Percentiles rank a stretch among this genome's conserved stretches.
phyloP scores from a whole-genome alignment of 2,797 vertebrate species.

The Meda fulgida region DNA sequence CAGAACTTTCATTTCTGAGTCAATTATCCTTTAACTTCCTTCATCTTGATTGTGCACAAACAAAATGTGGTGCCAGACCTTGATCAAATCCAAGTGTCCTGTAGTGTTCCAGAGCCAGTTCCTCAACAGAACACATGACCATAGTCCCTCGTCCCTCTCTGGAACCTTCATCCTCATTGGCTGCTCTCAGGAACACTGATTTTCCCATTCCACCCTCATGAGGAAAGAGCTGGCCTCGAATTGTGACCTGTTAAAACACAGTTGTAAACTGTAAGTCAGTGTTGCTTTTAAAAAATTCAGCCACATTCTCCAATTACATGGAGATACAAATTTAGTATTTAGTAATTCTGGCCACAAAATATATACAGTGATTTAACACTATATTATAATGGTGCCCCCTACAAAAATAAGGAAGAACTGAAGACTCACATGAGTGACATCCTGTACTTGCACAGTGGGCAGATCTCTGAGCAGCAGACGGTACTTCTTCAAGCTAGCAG shows the following conservation, averaged over 20 bases:
- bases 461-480: constrained; percentile 77
- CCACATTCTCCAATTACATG: not conserved
- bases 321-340: too few relatives aligned
- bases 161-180: constrained; percentile 59
- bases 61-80: constrained; percentile 74
- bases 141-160: constrained; percentile 67
- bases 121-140: constrained; percentile 93
- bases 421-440: constrained; percentile 87
- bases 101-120: constrained; percentile 89
- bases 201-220: constrained; percentile 89
- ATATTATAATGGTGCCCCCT: not conserved
- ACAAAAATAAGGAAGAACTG: not conserved
- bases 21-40: not conserved
- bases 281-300: not conserved
- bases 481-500: constrained; percentile 81
- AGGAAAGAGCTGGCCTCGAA: constrained; percentile 92
- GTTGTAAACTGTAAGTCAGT: not conserved
- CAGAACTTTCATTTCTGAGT: not conserved
- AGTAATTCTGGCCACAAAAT: too few relatives aligned
- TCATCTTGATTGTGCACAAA: not conserved
- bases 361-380: not conserved
- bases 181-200: constrained; percentile 87
- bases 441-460: constrained; percentile 79
- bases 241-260: constrained; percentile 84
- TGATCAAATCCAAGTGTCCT: constrained; percentile 88